Base-by-base conservation (phyloP, 2,113 vertebrate genomes). In the Xyliphius kryptos region DNA sequence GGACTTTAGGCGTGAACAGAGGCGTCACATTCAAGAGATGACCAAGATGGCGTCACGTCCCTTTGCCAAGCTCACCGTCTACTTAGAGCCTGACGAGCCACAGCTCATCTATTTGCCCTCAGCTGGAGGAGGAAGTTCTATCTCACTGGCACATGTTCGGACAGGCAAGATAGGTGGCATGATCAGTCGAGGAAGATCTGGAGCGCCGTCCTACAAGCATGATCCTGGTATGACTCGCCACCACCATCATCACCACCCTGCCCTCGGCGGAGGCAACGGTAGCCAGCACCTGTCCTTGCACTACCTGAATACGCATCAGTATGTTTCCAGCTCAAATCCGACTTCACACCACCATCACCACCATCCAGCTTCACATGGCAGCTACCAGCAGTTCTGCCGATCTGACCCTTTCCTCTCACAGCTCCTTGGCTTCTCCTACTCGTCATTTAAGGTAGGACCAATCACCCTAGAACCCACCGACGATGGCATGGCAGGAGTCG, bases 381-480 rank as follows among this genome's bases (percentile, higher is more conserved):
- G 87, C 69, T 87, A 88, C 74, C 87, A 87, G 76, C 81, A 91
- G 79, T 88, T 90, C 69, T 89, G 88, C 59, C 89, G 89, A 79
- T 64, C 89, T 0, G 87, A 89, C 73, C 87, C 87, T 43, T 89
- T 89, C 76, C 84, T 89, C 70, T 91, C 90, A 38, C 90, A 84
- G 83, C 89, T 75, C 61, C 86, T 87, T 72, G 89, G 91, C 36
- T 93, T 83, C 75, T 87, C 86, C 40, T 87, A 88, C 70, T 90
- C 89, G 9, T 81, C 87, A 72, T 90, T 94, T 47, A 89, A 91
- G 53, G 90, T 92, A 0, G 91, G 91, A 16, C 92, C 92, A 5
- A 91, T 96, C 67, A 94, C 93, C 8, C 79, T 96, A 0, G 93
- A 95, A 76, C 93, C 93, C 70, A 96, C 93, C 0, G 92, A 95